Evolutionary conservation across 2,888 invertebrate genomes (phyloP).

Genomic region (Drosophila incognita): DNA sequence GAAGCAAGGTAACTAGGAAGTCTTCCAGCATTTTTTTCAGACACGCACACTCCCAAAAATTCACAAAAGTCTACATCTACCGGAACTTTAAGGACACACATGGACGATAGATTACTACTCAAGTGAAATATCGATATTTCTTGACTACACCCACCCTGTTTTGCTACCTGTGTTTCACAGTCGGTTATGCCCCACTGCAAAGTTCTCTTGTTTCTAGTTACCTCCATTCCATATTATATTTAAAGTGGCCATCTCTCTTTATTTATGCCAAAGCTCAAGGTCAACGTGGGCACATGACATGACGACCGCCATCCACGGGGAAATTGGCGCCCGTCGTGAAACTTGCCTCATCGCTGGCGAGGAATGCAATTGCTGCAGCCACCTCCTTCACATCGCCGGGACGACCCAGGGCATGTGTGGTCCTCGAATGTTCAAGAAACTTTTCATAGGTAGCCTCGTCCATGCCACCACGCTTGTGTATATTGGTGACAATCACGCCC

Average conservation of each 20-base stretch:
- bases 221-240: not conserved
- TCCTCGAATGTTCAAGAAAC: conserved; percentile 93
- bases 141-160: not conserved
- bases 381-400: conserved; percentile 94
- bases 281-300: conserved; percentile 96
- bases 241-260: not conserved
- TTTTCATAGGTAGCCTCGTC: conserved; percentile 91
- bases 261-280: conserved; percentile 57
- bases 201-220: not conserved
- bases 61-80: not conserved
- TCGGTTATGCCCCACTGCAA: too few relatives aligned
- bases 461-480: conserved; percentile 95
- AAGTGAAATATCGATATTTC: not conserved
- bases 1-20: too few relatives aligned
- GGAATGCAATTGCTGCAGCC: conserved; percentile 94
- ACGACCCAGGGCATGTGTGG: conserved; percentile 96
- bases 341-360: conserved; percentile 94
- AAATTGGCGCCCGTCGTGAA: conserved; percentile 96
- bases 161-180: not conserved
- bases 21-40: too few relatives aligned
- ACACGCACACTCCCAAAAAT: not conserved
- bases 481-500: conserved; percentile 93
- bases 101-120: not conserved
- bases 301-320: conserved; percentile 97
- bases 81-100: not conserved